phyloP scores from a whole-genome alignment of 1,140 invertebrate genomes.

The Cylas formicarius region DNA sequence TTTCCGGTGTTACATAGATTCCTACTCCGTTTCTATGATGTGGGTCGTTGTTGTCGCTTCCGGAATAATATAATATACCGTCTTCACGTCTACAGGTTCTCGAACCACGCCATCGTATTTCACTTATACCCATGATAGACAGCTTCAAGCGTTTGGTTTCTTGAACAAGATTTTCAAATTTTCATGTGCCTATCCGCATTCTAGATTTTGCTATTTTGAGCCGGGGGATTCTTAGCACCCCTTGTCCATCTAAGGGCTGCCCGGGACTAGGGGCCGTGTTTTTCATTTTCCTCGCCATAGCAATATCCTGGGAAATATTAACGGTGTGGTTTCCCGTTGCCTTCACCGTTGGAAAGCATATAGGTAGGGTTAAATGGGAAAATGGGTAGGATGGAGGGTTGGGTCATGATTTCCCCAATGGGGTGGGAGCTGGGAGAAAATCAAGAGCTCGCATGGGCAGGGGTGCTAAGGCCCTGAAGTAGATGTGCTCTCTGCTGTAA shows the following conservation, averaged over 20 bases:
- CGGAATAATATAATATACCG: conserved; percentile 14
- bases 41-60: conserved; percentile 5
- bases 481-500: no score
- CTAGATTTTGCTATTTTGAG: background rate
- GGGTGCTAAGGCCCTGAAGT: no score
- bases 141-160: conserved; percentile 6
- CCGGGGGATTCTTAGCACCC: conserved; percentile 1
- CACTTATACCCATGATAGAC: conserved; percentile 10
- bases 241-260: conserved; percentile 9
- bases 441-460: no score
- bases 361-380: no score
- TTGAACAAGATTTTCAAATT: conserved; percentile 9
- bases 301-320: conserved; percentile 16
- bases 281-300: no score
- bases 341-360: background rate
- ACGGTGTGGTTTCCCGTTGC: conserved; percentile 2
- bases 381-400: no score
- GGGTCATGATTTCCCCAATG: no score
- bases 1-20: conserved; percentile 10
- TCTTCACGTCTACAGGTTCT: conserved; percentile 9
- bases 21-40: conserved; percentile 15
- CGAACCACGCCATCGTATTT: conserved; percentile 13
- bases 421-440: no score
- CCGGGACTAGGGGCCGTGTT: conserved; percentile 1
- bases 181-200: background rate